Percentiles rank a stretch among this genome's conserved stretches.
Evolutionary conservation across 1,140 invertebrate genomes (phyloP).

Genomic region (Drosophila lini): DNA sequence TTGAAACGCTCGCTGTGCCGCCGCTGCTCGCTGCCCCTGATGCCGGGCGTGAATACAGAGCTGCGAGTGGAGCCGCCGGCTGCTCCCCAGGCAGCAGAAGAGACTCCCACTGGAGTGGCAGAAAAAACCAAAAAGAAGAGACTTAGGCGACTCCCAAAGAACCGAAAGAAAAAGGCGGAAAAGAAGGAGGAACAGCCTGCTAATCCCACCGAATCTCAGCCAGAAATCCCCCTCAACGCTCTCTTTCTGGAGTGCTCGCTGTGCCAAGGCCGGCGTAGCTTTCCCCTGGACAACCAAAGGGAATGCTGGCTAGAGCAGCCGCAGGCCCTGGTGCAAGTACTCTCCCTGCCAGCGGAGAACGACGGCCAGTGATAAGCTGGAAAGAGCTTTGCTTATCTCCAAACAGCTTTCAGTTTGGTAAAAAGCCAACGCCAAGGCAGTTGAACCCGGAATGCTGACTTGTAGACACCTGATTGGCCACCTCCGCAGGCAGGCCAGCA

Average conservation of each 20-base stretch:
- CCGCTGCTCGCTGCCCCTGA: slow-evolving; percentile 56
- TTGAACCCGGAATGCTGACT: slow-evolving; percentile 61
- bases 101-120: background rate
- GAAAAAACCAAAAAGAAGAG: slow-evolving; percentile 27
- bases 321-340: slow-evolving; percentile 41
- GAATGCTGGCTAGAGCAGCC: slow-evolving; percentile 65
- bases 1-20: slow-evolving; percentile 64
- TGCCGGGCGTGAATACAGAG: slow-evolving; percentile 61
- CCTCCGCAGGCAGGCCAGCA: slow-evolving; percentile 23
- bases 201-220: background rate
- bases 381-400: slow-evolving; percentile 2
- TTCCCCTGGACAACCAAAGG: slow-evolving; percentile 17
- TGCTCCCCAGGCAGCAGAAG: background rate
- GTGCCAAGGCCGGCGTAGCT: slow-evolving; percentile 49
- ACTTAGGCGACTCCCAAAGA: slow-evolving; percentile 19
- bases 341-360: slow-evolving; percentile 17
- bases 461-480: slow-evolving; percentile 65
- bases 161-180: background rate
- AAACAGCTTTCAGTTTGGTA: background rate
- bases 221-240: background rate
- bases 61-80: slow-evolving; percentile 4
- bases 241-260: slow-evolving; percentile 49
- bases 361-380: slow-evolving; percentile 10
- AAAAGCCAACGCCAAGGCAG: slow-evolving; percentile 14
- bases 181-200: background rate